Evolutionary conservation across 2,888 invertebrate species (phyloP).

Genomic region (Leptinotarsa peninsularis): DNA sequence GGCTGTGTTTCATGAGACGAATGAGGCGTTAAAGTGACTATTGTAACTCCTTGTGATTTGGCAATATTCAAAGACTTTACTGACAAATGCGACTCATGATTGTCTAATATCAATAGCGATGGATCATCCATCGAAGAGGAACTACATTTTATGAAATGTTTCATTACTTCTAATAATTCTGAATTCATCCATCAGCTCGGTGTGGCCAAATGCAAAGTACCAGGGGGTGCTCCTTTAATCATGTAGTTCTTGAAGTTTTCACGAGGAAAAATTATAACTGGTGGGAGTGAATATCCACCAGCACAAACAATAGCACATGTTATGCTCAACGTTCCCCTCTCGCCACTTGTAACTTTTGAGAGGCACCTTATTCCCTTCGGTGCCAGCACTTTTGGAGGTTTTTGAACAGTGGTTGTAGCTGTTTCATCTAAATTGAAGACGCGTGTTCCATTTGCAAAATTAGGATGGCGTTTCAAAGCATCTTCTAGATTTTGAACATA

Average conservation of each 20-base stretch:
- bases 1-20: conserved; percentile 61
- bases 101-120: neutral
- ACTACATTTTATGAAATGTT: conserved; percentile 24
- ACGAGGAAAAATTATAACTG: conserved; percentile 20
- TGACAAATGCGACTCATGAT: conserved; percentile 20
- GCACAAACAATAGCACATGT: conserved; percentile 23
- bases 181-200: conserved; percentile 26
- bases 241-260: conserved; percentile 15
- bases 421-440: neutral
- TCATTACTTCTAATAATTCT: neutral
- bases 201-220: conserved; percentile 36
- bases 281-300: conserved; percentile 23
- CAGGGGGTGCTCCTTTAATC: conserved; percentile 16
- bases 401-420: conserved; percentile 5
- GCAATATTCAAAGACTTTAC: conserved; percentile 37
- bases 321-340: conserved; percentile 18
- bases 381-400: conserved; percentile 24
- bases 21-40: conserved; percentile 63
- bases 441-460: conserved; percentile 26
- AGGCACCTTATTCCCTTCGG: conserved; percentile 29
- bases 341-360: conserved; percentile 28
- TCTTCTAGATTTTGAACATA: conserved; percentile 29
- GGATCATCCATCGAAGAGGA: neutral
- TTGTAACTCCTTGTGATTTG: conserved; percentile 59
- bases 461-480: conserved; percentile 23